Evolutionary conservation across 2,113 vertebrate genomes (phyloP), one percentile per base, ranked within the genome.

Genomic region (Nesogale talazaci): DNA sequence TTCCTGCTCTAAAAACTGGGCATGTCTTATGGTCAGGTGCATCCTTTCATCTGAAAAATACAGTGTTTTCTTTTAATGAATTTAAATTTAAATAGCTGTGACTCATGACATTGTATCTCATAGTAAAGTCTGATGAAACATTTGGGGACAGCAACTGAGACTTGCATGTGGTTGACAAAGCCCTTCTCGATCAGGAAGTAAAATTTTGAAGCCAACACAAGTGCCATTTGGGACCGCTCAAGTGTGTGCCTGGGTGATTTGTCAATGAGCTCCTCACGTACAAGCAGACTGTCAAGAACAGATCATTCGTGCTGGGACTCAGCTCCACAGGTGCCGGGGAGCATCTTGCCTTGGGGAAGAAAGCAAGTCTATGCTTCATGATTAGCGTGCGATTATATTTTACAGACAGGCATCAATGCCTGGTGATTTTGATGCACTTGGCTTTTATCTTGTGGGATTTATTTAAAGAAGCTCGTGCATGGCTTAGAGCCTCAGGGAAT

Each of bases 361-460:
- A 96, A 96, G 56, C 63, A 92, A 94, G 95, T 95, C 93, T 96
- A 90, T 95, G 91, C 93, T 91, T 80, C 86, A 88, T 97, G 95
- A 96, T 96, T 95, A 95, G 83, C 7, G 17, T 93, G 83, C 85
- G 93, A 96, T 97, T 95, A 95, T 95, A 94, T 94, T 96, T 94
- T 92, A 92, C 83, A 95, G 96, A 96, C 91, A 96, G 92, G 31
- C 92, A 93, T 96, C 95, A 97, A 95, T 96, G 90, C 93, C 84
- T 96, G 72, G 86, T 97, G 90, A 97, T 96, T 97, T 95, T 93
- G 95, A 94, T 83, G 90, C 34, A 88, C 82, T 96, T 86, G 83
- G 93, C 92, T 95, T 94, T 97, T 95, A 91, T 96, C 94, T 96
- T 95, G 72, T 78, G 88, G 90, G 88, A 83, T 96, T 95, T 96